Evolutionary conservation across 2,888 invertebrate genomes (phyloP), one percentile per base, ranked within the genome.

Genomic region (Tenodera sinensis): DNA sequence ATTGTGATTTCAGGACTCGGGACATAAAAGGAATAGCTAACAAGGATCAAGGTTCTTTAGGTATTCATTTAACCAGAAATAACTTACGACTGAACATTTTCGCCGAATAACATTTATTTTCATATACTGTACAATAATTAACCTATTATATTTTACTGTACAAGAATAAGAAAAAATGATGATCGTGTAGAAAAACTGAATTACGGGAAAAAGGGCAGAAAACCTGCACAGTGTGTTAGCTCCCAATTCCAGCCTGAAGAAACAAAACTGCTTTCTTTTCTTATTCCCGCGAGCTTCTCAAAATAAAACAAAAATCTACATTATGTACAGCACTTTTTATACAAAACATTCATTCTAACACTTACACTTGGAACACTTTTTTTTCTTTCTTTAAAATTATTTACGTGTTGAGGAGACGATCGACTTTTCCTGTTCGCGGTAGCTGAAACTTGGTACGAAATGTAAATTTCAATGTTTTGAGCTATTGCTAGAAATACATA

Each of bases 101-200:
- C 83, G 88, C 88, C 88, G 89, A 89, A 89, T 90, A 89, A 90
- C 90, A 90, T 90, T 89, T 90, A 90, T 90, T 90, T 89, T 89
- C 20, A 90, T 90, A 90, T 90, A 90, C 90, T 90, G 90, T 90
- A 90, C 90, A 90, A 42, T 42, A 9, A 89, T 90, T 84, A 90
- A 81, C 82, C 88, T 88, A 89, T 89, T 28, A 83, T 86, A 86
- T 86, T 71, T 90, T 88, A 89, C 90, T 89, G 90, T 90, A 90
- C 90, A 90, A 90, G 89, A 89, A 88, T 89, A 89, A 88, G 88
- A 89, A 89, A 82, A 82, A 88, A 83, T 84, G 83, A 81, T 88
- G 89, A 88, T 88, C 83, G 85, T 89, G 89, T 89, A 89, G 89
- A 89, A 89, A 88, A 89, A 89, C 30, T 89, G 89, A 89, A 86